Percentiles rank a stretch among this genome's conserved stretches.
These are phyloP conservation scores for Coptotermes formosanus DNA, from an alignment of 1,140 invertebrate genomes.

Conservation along the genomic window DNA sequence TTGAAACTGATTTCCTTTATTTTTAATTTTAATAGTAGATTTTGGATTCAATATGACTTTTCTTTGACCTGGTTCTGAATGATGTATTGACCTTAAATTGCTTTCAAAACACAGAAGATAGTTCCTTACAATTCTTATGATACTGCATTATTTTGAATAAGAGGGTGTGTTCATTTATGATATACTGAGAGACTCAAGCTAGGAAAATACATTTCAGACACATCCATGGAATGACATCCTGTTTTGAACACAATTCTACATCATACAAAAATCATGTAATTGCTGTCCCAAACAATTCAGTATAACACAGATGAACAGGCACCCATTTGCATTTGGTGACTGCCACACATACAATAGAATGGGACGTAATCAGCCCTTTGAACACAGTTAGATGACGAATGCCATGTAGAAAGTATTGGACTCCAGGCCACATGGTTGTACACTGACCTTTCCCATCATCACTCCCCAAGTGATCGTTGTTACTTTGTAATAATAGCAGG, in stretches of 20 bases:
- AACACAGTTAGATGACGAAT: slow-evolving; percentile 28
- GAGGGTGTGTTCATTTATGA: neutral
- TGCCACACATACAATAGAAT: neutral
- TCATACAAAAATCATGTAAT: neutral
- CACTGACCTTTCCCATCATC: slow-evolving; percentile 26
- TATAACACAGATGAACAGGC: neutral
- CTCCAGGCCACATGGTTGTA: slow-evolving; percentile 26
- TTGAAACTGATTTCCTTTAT: neutral
- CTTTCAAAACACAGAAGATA: too few species aligned
- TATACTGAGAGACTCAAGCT: neutral
- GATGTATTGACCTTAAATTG: too few species aligned
- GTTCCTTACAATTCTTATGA: neutral
- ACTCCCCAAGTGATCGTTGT: neutral
- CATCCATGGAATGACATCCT: neutral
- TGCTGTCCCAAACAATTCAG: neutral
- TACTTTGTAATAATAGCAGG: neutral
- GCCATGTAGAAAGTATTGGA: slow-evolving; percentile 30
- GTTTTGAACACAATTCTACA: neutral
- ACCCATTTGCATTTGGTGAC: neutral
- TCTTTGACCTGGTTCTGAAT: neutral
- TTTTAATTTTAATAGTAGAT: neutral
- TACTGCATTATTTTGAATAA: neutral
- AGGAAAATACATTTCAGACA: neutral
- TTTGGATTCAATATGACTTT: neutral
- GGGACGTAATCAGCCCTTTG: neutral